Evolutionary conservation across 2,113 vertebrate species (phyloP).

Genomic region (Poeciliopsis retropinna): DNA sequence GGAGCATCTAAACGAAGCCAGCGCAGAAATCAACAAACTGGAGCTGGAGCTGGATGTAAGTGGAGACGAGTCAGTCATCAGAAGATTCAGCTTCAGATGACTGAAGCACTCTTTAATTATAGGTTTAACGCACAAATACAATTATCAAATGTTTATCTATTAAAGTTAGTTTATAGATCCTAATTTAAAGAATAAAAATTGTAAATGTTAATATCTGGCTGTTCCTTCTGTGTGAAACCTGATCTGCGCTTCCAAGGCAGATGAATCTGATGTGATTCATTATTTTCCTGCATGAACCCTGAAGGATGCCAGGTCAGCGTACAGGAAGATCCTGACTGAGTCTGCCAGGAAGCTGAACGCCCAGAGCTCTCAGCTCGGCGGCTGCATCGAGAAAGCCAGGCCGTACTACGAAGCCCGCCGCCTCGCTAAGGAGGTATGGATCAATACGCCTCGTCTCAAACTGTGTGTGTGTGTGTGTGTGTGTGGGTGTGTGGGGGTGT

Average conservation of each 20-base stretch:
- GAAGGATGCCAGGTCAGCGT: slow-evolving; percentile 90
- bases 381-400: slow-evolving; percentile 91
- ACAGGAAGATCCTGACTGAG: slow-evolving; percentile 91
- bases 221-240: not conserved
- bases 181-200: slow-evolving; percentile 18
- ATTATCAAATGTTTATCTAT: too few species aligned
- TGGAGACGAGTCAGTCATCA: not conserved
- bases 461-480: too few species aligned
- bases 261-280: slow-evolving; percentile 47
- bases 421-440: slow-evolving; percentile 87
- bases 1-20: slow-evolving; percentile 93
- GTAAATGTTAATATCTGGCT: slow-evolving; percentile 15
- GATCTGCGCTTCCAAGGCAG: slow-evolving; percentile 27
- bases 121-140: too few species aligned
- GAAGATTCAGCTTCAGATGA: not conserved
- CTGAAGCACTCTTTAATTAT: too few species aligned
- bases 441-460: not conserved
- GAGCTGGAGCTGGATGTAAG: slow-evolving; percentile 92
- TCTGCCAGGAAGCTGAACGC: slow-evolving; percentile 91
- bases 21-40: slow-evolving; percentile 91
- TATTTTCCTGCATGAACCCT: slow-evolving; percentile 33
- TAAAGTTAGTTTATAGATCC: not conserved
- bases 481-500: not conserved
- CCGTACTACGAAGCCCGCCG: slow-evolving; percentile 92
- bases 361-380: slow-evolving; percentile 89